These are phyloP conservation scores for Chironomus tentans DNA, from an alignment of 2,888 invertebrate genomes.

Conservation along the genomic window DNA sequence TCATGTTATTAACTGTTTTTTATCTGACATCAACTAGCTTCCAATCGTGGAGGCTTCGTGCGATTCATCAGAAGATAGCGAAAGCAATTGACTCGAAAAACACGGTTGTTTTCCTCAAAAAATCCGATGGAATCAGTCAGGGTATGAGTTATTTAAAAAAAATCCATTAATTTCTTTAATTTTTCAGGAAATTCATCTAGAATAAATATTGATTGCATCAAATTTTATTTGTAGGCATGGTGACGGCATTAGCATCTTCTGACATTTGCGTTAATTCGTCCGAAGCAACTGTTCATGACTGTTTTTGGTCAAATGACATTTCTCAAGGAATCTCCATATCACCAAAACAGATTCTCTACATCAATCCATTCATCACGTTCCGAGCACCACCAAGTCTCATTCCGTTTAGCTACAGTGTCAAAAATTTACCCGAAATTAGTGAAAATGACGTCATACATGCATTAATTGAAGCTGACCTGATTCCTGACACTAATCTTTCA, in stretches of 20 bases:
- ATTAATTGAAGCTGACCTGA: conserved; percentile 38
- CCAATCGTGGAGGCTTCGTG: conserved; percentile 68
- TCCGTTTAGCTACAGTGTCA: not conserved
- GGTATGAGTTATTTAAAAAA: not conserved
- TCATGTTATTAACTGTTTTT: conserved; percentile 69
- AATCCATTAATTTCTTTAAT: not conserved
- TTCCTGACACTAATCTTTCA: not conserved
- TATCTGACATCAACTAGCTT: conserved; percentile 76
- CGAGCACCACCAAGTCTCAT: conserved; percentile 32
- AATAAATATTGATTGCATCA: not conserved
- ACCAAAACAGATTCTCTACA: conserved; percentile 43
- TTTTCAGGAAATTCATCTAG: conserved; percentile 8
- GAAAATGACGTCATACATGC: conserved; percentile 33
- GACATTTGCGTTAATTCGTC: conserved; percentile 39
- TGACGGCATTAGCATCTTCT: conserved; percentile 38
- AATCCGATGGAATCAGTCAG: not conserved
- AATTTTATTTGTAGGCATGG: conserved; percentile 33
- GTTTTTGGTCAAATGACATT: conserved; percentile 38
- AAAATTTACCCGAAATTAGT: conserved; percentile 29
- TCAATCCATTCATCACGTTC: conserved; percentile 46
- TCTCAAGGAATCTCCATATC: conserved; percentile 40
- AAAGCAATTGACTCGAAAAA: not conserved
- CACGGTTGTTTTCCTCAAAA: conserved; percentile 43
- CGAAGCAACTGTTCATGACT: conserved; percentile 40
- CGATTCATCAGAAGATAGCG: conserved; percentile 55